Conservation (phyloP, 2,113 vertebrate species). For the Alethe diademata region DNA sequence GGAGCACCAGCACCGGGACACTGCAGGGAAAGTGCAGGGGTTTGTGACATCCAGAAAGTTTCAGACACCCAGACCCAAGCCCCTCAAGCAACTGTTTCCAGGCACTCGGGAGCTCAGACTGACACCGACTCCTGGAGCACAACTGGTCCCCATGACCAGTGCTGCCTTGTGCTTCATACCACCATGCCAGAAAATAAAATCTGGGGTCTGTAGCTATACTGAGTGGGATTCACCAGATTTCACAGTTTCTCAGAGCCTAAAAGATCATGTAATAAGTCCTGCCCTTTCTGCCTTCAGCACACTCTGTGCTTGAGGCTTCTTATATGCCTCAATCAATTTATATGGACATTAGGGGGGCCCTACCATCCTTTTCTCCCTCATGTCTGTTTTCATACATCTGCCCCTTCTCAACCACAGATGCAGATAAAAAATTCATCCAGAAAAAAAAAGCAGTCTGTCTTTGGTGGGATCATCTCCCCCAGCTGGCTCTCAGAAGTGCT, state of each 20-base stretch:
- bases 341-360: not conserved
- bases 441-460: not conserved
- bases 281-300: not conserved
- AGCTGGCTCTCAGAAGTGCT: not conserved
- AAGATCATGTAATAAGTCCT: not conserved
- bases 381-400: not conserved
- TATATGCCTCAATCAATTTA: not conserved
- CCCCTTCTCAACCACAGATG: not conserved
- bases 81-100: not conserved
- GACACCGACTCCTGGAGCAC: not conserved
- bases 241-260: not conserved
- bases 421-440: not conserved
- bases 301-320: not conserved
- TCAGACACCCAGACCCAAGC: not conserved
- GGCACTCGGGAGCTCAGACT: not conserved
- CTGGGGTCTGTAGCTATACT: not conserved
- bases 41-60: not conserved
- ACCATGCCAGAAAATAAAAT: not conserved
- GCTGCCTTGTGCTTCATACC: fast-evolving
- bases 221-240: not conserved
- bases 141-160: not conserved
- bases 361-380: not conserved
- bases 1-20: not conserved
- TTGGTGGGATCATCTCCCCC: not conserved
- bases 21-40: not conserved